Conservation (phyloP, 2,113 vertebrate species). For the Nothoprocta perdicaria region DNA sequence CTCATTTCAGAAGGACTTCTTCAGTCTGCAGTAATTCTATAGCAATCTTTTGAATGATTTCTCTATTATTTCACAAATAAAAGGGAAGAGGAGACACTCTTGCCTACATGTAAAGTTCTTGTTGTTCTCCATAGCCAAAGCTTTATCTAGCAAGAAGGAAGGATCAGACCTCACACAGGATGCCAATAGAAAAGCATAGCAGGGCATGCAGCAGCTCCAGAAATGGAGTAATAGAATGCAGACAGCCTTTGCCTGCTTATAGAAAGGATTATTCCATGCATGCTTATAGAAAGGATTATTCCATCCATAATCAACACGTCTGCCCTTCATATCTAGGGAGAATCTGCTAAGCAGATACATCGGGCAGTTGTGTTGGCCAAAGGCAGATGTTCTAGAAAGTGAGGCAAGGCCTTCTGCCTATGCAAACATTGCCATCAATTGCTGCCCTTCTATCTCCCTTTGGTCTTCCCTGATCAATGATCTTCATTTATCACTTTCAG, state of each 20-base stretch:
- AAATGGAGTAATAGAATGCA: background rate
- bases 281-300: background rate
- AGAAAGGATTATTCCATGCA: background rate
- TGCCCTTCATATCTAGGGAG: background rate
- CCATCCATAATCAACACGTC: background rate
- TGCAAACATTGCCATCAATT: background rate
- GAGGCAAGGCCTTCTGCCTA: background rate
- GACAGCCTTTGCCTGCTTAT: background rate
- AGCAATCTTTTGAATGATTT: background rate
- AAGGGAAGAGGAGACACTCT: background rate
- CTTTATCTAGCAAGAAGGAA: background rate
- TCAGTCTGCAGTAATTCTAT: background rate
- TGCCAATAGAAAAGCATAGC: background rate
- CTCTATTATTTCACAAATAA: background rate
- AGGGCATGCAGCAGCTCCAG: fast-evolving
- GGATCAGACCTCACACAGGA: background rate
- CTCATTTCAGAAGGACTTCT: background rate
- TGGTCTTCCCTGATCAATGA: background rate
- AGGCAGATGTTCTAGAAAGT: background rate
- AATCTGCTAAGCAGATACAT: background rate
- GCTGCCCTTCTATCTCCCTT: background rate
- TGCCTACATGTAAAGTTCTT: background rate
- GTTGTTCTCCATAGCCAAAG: background rate
- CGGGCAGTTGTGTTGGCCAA: background rate
- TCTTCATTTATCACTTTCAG: background rate